Base-by-base conservation (phyloP, 1,140 invertebrate genomes). In the Heliconius hewitsoni region DNA sequence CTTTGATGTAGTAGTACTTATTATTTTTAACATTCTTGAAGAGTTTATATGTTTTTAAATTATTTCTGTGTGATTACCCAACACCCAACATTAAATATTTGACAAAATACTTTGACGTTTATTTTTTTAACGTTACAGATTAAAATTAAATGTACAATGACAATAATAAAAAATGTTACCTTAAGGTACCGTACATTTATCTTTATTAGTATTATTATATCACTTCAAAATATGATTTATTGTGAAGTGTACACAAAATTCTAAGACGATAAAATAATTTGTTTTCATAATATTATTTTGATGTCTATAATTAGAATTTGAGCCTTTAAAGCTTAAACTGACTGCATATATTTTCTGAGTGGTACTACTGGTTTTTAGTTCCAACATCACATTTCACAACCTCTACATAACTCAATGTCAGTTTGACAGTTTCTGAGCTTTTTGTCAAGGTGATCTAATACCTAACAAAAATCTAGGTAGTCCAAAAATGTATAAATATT, bases 1-100 rank as follows among this genome's bases (percentile, higher is more conserved):
- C 76, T 81, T 84, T 30, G 82, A 81, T 16, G 87, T 80, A 42
- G 87, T 80, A 42, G 81, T 77, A 37, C 81, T 75, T 30, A 92
- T 83, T 42, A 85, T 87, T 83, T 93, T 87, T 74, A 91, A 85
- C 92, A 93, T 93, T 11, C 37, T 84, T 80, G n/a, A 79, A 60
- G 76, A 74, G 78, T 74, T 80, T 76, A 37, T 60, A n/a, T 55
- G 71, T 30, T 74, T 42, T 70, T 34, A 66, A 81, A 76, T 80
- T 80, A 39, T 81, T 86, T 82, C 80, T 74, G 8, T 55, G 50
- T 81, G 84, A 85, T 87, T 87, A 87, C 80, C 81, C 83, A 87
- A 87, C 82, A 81, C 76, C 73, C 16, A 72, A 83, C 37, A 76
- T 55, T 71, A 76, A 76, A 78, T 27, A 55, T 57, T 76, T 82